A percentile compares a stretch with the other conserved stretches of the same genome.
These are phyloP conservation scores for Magallana nippona DNA, from an alignment of 2,888 invertebrate genomes.

Conservation along the genomic window DNA sequence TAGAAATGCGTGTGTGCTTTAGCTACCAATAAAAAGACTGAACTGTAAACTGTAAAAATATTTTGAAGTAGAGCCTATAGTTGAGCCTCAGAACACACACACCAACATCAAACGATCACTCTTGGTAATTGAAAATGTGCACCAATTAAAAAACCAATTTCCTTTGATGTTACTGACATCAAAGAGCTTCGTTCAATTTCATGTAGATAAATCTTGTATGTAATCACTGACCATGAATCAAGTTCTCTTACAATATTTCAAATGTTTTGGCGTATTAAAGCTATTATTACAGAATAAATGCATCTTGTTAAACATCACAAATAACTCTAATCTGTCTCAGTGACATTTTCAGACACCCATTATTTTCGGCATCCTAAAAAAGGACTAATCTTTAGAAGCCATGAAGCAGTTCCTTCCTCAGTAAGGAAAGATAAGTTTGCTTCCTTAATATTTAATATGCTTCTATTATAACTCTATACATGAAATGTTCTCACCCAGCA, in stretches of 20 bases:
- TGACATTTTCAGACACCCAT: slow-evolving; percentile 23
- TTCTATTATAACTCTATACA: background rate
- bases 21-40: too few relatives aligned
- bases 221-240: slow-evolving; percentile 29
- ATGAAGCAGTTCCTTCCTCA: background rate
- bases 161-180: slow-evolving; percentile 13
- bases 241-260: slow-evolving; percentile 30
- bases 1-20: too few relatives aligned
- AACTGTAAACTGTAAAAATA: background rate
- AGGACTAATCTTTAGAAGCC: background rate
- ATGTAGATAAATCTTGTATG: slow-evolving; percentile 35
- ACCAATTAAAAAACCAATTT: slow-evolving; percentile 31
- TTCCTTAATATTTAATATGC: slow-evolving; percentile 12
- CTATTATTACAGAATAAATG: slow-evolving; percentile 32
- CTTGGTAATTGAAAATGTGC: slow-evolving; percentile 28
- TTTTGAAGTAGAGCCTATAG: slow-evolving; percentile 18
- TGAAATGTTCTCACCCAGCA: background rate
- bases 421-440: background rate
- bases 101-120: slow-evolving; percentile 19
- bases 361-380: slow-evolving; percentile 13
- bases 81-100: slow-evolving; percentile 13
- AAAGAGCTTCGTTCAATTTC: slow-evolving; percentile 30
- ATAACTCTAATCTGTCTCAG: slow-evolving; percentile 25
- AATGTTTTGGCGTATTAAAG: slow-evolving; percentile 28
- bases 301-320: slow-evolving; percentile 21